These are phyloP conservation scores for Cerceris ruficornis DNA, from an alignment of 2,888 invertebrate species.

Conservation along the genomic window DNA sequence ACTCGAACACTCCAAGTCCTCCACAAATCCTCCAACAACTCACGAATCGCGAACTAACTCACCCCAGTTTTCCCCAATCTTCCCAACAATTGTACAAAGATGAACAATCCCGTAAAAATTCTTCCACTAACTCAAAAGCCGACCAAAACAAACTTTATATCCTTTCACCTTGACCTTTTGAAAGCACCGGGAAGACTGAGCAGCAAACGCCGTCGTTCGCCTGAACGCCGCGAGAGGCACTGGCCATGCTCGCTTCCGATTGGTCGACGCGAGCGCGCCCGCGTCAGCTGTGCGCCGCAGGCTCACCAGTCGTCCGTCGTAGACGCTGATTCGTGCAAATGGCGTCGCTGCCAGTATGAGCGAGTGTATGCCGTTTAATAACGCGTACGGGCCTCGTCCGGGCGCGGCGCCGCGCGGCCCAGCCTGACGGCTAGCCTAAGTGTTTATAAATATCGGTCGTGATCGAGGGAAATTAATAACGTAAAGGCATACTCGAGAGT, in stretches of 20 bases:
- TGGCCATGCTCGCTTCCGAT: conserved; percentile 11
- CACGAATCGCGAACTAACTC: too few species aligned
- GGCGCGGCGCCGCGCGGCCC: conserved; percentile 71
- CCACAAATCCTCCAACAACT: too few species aligned
- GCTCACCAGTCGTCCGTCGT: conserved; percentile 45
- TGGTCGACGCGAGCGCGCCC: conserved; percentile 37
- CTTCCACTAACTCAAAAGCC: too few species aligned
- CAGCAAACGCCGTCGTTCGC: not conserved
- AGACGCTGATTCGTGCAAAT: conserved; percentile 68
- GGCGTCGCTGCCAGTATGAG: conserved; percentile 74
- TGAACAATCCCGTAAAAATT: too few species aligned
- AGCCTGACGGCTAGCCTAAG: conserved; percentile 63
- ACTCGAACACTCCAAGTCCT: too few species aligned
- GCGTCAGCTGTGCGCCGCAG: conserved; percentile 57
- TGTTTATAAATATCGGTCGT: conserved; percentile 30
- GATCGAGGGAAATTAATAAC: conserved; percentile 18
- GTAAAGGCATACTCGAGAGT: conserved; percentile 16
- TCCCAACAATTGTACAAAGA: too few species aligned
- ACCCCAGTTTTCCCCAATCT: too few species aligned
- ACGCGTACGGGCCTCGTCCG: conserved; percentile 72
- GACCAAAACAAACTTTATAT: too few species aligned
- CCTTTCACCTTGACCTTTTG: not conserved
- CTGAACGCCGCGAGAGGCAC: not conserved
- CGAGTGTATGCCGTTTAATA: conserved; percentile 68
- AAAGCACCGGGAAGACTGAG: not conserved